Evolutionary conservation across 2,113 vertebrate species (phyloP).

Genomic region (Thunnus thynnus): DNA sequence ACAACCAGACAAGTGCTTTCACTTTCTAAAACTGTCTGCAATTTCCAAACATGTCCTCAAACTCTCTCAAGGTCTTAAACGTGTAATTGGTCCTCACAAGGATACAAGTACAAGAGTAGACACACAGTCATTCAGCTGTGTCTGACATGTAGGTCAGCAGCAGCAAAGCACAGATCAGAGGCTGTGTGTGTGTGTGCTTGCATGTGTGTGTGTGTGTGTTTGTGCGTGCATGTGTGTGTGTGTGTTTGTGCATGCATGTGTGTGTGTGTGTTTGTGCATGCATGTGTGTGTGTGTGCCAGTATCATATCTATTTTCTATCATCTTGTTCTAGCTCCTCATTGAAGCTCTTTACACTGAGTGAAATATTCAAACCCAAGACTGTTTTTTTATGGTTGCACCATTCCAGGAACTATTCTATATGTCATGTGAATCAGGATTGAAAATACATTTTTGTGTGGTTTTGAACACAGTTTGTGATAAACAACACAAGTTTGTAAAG

Average conservation of each 20-base stretch:
- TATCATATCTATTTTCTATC: background rate
- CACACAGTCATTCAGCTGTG: constrained; percentile 33
- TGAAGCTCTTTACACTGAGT: background rate
- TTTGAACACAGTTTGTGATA: background rate
- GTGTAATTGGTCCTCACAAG: constrained; percentile 2
- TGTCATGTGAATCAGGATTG: background rate
- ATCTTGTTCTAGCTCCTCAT: background rate
- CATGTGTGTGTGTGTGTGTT: background rate
- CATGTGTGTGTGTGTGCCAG: background rate
- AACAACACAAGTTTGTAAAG: background rate
- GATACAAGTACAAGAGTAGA: background rate
- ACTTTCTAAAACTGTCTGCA: no score
- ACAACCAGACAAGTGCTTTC: no score
- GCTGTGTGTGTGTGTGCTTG: background rate
- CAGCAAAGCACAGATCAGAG: constrained; percentile 34
- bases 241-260: background rate
- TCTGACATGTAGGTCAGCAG: constrained; percentile 50
- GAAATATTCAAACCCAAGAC: background rate
- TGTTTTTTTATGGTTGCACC: background rate
- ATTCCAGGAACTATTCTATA: background rate
- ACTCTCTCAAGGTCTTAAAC: background rate
- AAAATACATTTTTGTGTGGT: background rate
- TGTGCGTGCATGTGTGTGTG: background rate
- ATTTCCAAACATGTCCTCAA: background rate
- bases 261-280: background rate